phyloP scores from a whole-genome alignment of 1,140 invertebrate genomes.

The Scaptomyza pallida region DNA sequence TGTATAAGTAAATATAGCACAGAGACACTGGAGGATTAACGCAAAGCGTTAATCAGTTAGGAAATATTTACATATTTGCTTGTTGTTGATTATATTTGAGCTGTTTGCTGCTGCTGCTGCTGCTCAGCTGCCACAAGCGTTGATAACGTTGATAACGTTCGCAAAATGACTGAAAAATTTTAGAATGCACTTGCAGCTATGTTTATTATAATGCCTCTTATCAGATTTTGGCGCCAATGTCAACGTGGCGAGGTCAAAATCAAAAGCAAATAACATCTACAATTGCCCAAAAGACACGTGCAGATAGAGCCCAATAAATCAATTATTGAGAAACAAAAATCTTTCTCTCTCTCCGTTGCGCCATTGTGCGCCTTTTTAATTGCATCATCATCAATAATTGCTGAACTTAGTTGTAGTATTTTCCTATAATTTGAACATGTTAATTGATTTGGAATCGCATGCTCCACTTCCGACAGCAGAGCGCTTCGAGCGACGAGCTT shows the following conservation, averaged over 20 bases:
- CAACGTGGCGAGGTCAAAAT: conserved; percentile 35
- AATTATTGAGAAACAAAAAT: conserved; percentile 49
- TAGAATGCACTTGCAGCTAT: conserved; percentile 34
- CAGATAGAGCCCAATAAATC: conserved; percentile 67
- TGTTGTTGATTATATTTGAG: conserved; percentile 64
- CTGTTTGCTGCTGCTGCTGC: no score
- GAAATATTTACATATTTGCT: conserved; percentile 68
- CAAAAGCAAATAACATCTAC: not conserved
- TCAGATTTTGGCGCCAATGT: conserved; percentile 71
- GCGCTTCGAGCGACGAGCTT: not conserved
- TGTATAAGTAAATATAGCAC: no score
- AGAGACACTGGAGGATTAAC: not conserved
- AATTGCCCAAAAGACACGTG: conserved; percentile 46
- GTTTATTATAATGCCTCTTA: conserved; percentile 21
- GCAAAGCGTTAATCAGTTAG: conserved; percentile 58
- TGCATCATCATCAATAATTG: conserved; percentile 55
- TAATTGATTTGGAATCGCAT: conserved; percentile 76
- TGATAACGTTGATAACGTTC: conserved; percentile 39
- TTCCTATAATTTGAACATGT: conserved; percentile 75
- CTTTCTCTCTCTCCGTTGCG: not conserved
- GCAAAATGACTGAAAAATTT: conserved; percentile 40
- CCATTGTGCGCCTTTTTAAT: not conserved
- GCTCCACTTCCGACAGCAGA: conserved; percentile 69
- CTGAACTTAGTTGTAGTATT: conserved; percentile 53
- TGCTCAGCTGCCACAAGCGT: conserved; percentile 20